Percentiles rank a stretch among this genome's conserved stretches.
phyloP scores from a whole-genome alignment of 37 sponge, comb jelly and placozoan genomes.

The Eunapius fragilis region DNA sequence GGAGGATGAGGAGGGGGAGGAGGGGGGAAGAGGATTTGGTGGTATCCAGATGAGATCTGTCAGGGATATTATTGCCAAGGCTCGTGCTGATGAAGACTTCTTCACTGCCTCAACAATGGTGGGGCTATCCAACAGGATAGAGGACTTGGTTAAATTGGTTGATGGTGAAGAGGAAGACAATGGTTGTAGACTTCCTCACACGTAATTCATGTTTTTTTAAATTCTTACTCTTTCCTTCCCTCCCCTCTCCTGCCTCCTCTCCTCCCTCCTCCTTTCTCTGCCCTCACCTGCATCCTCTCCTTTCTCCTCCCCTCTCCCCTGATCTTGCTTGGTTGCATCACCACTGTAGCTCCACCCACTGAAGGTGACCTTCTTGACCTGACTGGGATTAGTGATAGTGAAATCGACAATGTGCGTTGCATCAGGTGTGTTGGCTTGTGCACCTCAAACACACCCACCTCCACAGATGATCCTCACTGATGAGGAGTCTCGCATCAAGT shows the following conservation, averaged over 20 bases:
- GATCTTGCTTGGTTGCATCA: too few species aligned
- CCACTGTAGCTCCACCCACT: neutral
- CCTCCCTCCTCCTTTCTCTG: neutral
- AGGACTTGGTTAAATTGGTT: conserved; percentile 42
- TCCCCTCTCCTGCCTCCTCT: neutral
- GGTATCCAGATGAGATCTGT: conserved; percentile 68
- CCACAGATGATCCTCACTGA: conserved; percentile 76
- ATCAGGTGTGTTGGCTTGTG: neutral
- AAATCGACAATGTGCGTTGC: conserved; percentile 72
- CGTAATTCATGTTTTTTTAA: too few species aligned
- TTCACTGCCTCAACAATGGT: conserved; percentile 15
- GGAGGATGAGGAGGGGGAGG: conserved; percentile 18
- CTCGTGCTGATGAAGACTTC: conserved; percentile 58
- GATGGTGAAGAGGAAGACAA: conserved; percentile 30
- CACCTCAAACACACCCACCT: neutral
- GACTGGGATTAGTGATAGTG: conserved; percentile 81
- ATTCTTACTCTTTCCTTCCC: neutral
- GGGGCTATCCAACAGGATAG: conserved; percentile 42
- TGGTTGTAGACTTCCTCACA: neutral
- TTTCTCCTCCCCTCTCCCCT: too few species aligned
- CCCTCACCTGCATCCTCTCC: too few species aligned
- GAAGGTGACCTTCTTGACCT: conserved; percentile 37
- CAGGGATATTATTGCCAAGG: conserved; percentile 79
- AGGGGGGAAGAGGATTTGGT: conserved; percentile 41
- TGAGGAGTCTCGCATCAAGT: conserved; percentile 84